These are phyloP conservation scores for Phymatocera aterrima DNA, from an alignment of 2,888 invertebrate species.

Conservation along the genomic window DNA sequence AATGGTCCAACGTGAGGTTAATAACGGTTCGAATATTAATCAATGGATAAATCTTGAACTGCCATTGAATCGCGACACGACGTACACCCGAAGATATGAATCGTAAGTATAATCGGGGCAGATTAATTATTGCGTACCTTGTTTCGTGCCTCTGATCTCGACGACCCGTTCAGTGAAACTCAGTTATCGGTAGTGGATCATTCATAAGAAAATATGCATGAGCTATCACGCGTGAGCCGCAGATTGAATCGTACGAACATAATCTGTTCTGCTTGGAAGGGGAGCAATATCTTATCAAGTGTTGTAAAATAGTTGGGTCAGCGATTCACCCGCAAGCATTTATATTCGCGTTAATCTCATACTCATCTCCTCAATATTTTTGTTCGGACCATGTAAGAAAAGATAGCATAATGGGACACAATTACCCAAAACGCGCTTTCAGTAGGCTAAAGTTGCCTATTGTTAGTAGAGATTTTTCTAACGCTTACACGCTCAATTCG, in stretches of 20 bases:
- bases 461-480: too few species aligned
- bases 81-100: not conserved
- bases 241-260: not conserved
- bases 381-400: too few species aligned
- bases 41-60: not conserved
- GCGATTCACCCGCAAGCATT: not conserved
- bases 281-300: constrained; percentile 8
- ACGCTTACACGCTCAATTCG: too few species aligned
- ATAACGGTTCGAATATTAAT: too few species aligned
- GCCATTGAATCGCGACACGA: not conserved
- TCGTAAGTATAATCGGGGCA: too few species aligned
- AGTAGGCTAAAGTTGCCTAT: too few species aligned
- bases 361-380: not conserved
- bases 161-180: not conserved
- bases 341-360: not conserved
- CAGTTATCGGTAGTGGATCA: not conserved
- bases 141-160: constrained; percentile 6
- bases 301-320: not conserved
- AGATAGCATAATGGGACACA: too few species aligned
- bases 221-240: not conserved
- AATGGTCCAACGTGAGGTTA: too few species aligned
- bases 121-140: not conserved
- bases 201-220: not conserved
- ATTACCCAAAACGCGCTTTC: too few species aligned
- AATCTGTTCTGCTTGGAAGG: not conserved